A percentile compares a stretch with the other conserved stretches of the same genome.
These are phyloP conservation scores for Mus spicilegus DNA, from an alignment of 2,113 vertebrate genomes.

Conservation along the genomic window DNA sequence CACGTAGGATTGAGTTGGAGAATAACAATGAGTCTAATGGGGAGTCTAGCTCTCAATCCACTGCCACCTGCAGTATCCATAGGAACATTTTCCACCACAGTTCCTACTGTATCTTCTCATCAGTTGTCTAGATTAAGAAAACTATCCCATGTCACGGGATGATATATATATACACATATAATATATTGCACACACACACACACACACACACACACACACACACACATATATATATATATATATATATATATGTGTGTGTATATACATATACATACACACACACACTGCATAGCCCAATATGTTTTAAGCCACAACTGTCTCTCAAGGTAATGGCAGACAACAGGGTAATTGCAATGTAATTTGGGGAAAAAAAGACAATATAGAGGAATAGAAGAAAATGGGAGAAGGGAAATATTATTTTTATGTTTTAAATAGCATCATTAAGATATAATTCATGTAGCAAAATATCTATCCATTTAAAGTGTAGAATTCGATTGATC, in stretches of 20 bases:
- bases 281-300: not conserved
- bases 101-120: not conserved
- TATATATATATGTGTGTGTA: too few species aligned
- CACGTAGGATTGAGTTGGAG: not conserved
- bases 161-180: too few species aligned
- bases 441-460: not conserved
- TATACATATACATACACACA: too few species aligned
- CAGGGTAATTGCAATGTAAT: slow-evolving; percentile 2
- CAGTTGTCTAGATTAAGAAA: not conserved
- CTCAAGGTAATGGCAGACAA: not conserved
- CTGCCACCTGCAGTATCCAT: not conserved
- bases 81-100: not conserved
- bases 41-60: too few species aligned
- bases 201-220: too few species aligned
- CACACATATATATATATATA: too few species aligned
- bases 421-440: not conserved
- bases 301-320: not conserved
- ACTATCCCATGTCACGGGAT: not conserved
- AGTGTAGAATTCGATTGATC: not conserved
- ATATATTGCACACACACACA: too few species aligned
- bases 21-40: not conserved
- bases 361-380: slow-evolving; percentile 9
- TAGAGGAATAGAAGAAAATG: not conserved
- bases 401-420: not conserved
- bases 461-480: slow-evolving; percentile 1